Evolutionary conservation across 2,888 invertebrate species (phyloP).

Genomic region (Lasioglossum lativentre): DNA sequence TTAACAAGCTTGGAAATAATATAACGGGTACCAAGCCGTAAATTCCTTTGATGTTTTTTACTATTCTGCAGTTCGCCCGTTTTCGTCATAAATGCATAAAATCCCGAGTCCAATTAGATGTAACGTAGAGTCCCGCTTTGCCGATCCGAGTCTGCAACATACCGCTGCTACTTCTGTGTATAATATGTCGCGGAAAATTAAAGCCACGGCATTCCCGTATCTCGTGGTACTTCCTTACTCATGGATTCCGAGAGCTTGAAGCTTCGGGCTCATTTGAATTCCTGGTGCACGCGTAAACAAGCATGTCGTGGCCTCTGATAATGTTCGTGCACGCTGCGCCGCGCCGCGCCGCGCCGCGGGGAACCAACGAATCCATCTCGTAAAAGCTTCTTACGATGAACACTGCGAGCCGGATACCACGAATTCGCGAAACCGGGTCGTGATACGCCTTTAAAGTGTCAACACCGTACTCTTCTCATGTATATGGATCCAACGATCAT

Average conservation of each 20-base stretch:
- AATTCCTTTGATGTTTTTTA: background rate
- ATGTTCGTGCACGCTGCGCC: background rate
- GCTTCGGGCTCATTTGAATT: slow-evolving; percentile 7
- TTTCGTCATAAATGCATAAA: background rate
- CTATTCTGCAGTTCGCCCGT: background rate
- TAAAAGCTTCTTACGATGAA: background rate
- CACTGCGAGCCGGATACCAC: background rate
- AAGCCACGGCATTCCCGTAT: background rate
- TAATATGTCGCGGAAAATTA: background rate
- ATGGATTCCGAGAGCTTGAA: slow-evolving; percentile 10
- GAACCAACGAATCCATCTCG: background rate
- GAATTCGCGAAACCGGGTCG: background rate
- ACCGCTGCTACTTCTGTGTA: background rate
- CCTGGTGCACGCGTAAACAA: slow-evolving; percentile 2
- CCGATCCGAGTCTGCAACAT: background rate
- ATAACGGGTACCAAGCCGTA: too few species aligned
- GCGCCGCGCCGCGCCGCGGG: background rate
- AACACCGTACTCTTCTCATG: background rate
- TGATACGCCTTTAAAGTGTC: background rate
- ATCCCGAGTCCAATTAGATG: background rate
- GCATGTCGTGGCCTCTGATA: slow-evolving; percentile 1
- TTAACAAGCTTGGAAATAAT: background rate
- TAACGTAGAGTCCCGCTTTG: background rate
- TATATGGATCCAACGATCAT: background rate
- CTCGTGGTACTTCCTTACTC: background rate